Evolutionary conservation across 2,888 invertebrate species (phyloP).

Genomic region (Blastobasis adustella): DNA sequence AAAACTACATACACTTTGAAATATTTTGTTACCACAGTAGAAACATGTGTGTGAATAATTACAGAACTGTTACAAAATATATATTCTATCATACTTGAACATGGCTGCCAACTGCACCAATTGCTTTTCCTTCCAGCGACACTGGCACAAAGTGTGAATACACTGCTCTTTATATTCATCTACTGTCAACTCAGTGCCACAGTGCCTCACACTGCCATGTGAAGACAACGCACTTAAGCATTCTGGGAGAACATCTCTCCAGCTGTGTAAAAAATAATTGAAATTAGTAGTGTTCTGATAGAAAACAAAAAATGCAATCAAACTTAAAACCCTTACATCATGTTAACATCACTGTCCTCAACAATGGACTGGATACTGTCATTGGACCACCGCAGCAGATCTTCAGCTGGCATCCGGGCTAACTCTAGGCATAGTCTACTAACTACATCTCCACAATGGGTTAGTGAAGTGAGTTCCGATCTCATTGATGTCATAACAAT

Average conservation of each 20-base stretch:
- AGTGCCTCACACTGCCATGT: constrained; percentile 68
- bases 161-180: constrained; percentile 76
- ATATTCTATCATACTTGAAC: constrained; percentile 72
- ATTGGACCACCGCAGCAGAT: constrained; percentile 49
- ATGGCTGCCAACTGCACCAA: constrained; percentile 78
- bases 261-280: constrained; percentile 47
- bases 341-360: constrained; percentile 58
- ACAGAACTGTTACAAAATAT: too few species aligned
- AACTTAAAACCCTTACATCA: constrained; percentile 36
- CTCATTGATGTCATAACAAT: constrained; percentile 45
- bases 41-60: too few species aligned
- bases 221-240: constrained; percentile 71
- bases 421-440: constrained; percentile 53
- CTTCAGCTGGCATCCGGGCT: constrained; percentile 32
- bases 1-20: too few species aligned
- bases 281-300: neutral
- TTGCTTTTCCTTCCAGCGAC: constrained; percentile 74
- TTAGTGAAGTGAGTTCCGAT: constrained; percentile 45
- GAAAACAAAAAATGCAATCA: neutral
- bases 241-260: constrained; percentile 81
- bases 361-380: constrained; percentile 59
- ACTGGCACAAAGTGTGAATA: constrained; percentile 75
- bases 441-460: constrained; percentile 52
- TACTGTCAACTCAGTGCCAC: constrained; percentile 74
- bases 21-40: too few species aligned